These are phyloP conservation scores for Dendrolimus punctatus DNA, from an alignment of 1,140 invertebrate species.

Conservation along the genomic window DNA sequence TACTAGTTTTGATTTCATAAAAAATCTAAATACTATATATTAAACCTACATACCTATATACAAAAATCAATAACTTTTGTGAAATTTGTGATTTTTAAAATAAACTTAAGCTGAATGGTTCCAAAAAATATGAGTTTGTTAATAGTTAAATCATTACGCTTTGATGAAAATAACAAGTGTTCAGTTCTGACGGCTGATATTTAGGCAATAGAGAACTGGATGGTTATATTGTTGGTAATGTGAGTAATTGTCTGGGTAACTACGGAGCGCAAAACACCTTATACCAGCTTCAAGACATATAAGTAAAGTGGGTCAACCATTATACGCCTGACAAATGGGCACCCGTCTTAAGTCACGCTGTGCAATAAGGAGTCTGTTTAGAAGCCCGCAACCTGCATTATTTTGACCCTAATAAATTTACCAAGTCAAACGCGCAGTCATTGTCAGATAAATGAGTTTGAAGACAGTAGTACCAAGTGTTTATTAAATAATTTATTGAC, in stretches of 20 bases:
- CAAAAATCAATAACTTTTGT: background rate
- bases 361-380: slow-evolving; percentile 61
- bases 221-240: no score
- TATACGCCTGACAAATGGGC: slow-evolving; percentile 66
- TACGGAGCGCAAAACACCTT: slow-evolving; percentile 44
- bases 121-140: slow-evolving; percentile 9
- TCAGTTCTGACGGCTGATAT: no score
- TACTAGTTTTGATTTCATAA: no score
- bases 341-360: slow-evolving; percentile 50
- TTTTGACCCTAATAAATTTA: slow-evolving; percentile 70
- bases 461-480: slow-evolving; percentile 26
- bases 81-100: slow-evolving; percentile 10
- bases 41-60: no score
- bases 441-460: slow-evolving; percentile 65
- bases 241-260: slow-evolving; percentile 36
- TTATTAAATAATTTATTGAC: no score
- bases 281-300: slow-evolving; percentile 31
- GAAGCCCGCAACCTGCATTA: slow-evolving; percentile 64
- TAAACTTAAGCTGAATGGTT: no score
- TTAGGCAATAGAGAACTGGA: no score
- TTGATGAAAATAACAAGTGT: no score
- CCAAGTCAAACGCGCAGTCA: slow-evolving; percentile 53
- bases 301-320: slow-evolving; percentile 62
- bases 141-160: slow-evolving; percentile 10
- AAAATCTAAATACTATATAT: no score